Base-by-base conservation (phyloP, 2,113 vertebrate species). In the Lophura nycthemera region DNA sequence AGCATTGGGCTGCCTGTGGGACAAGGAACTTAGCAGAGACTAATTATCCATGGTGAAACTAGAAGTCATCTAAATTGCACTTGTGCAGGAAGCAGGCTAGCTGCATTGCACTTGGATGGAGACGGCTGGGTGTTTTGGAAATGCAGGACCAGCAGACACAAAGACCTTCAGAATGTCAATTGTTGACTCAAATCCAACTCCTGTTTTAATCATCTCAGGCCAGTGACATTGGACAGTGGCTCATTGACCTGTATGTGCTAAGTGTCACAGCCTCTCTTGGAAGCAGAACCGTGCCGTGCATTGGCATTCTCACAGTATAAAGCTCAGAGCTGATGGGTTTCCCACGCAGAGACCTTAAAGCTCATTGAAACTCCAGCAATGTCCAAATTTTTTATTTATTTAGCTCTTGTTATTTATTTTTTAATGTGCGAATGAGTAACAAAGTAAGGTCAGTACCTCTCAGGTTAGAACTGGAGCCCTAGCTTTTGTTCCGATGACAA, bases 361-460 rank as follows among this genome's bases (percentile, higher is more conserved):
- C 40, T 91, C 61, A 6, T n/a, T 95, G 88, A 57, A 86, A 91
- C 64, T 72, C 69, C 60, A 87, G 59, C 21, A 5, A 0, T 5
- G 7, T 52, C 57, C 36, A 40, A 88, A 47, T 83, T 18, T 56
- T 88, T 56, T 54, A 54, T 54, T 50, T 50, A 50, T 52, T 54
- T 54, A 29, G 52, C 12, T 61, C 34, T 24, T 63, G 34, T 27
- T 63, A 34, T 36, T 25, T 63, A 54, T 63, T 52, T 19, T 81
- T 92, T 84, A 81, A 36, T 77, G 48, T 91, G 79, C 47, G 57
- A 89, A 65, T 29, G 27, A 90, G 40, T 43, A 73, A 69, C 83
- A 83, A 29, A 34, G 27, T 57, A 64, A 92, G 65, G 76, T 76
- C 69, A 72, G 47, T 83, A 95, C 61, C 88, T 93, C 90, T 80